A percentile compares a stretch with the other conserved stretches of the same genome.
Evolutionary conservation across 1,140 invertebrate genomes (phyloP).

Genomic region (Anastrepha obliqua): DNA sequence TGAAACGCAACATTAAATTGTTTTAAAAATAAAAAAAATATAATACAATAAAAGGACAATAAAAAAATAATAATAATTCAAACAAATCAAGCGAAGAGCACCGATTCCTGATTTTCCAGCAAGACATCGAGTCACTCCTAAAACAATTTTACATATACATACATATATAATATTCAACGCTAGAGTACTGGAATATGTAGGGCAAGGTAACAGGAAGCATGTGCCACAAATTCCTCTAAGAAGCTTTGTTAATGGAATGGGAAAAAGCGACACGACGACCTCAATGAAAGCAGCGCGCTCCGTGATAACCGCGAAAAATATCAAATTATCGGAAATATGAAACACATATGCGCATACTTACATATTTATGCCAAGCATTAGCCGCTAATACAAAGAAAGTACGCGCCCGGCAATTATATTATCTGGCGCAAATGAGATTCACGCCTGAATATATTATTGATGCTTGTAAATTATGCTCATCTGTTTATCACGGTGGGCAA

Average conservation of each 20-base stretch:
- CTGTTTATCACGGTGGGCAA: not conserved
- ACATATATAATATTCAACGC: not conserved
- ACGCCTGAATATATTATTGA: not conserved
- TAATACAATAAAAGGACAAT: too few relatives aligned
- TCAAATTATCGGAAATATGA: slow-evolving; percentile 14
- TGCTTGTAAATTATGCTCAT: not conserved
- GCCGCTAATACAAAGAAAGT: not conserved
- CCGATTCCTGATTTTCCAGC: not conserved
- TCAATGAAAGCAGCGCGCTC: not conserved
- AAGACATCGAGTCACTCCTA: not conserved
- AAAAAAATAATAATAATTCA: too few relatives aligned
- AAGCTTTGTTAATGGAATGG: not conserved
- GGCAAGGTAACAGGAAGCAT: not conserved
- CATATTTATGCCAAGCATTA: not conserved
- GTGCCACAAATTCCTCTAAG: not conserved
- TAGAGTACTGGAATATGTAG: not conserved
- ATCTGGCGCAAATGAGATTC: not conserved
- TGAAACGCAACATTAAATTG: too few relatives aligned
- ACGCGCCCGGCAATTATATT: not conserved
- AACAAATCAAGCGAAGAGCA: too few relatives aligned
- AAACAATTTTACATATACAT: too few relatives aligned
- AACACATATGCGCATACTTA: not conserved
- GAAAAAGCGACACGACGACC: not conserved
- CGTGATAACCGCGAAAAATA: slow-evolving; percentile 18
- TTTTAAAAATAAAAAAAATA: too few relatives aligned